phyloP scores from a whole-genome alignment of 2,113 vertebrate genomes.

The Forbesichthys agassizii region DNA sequence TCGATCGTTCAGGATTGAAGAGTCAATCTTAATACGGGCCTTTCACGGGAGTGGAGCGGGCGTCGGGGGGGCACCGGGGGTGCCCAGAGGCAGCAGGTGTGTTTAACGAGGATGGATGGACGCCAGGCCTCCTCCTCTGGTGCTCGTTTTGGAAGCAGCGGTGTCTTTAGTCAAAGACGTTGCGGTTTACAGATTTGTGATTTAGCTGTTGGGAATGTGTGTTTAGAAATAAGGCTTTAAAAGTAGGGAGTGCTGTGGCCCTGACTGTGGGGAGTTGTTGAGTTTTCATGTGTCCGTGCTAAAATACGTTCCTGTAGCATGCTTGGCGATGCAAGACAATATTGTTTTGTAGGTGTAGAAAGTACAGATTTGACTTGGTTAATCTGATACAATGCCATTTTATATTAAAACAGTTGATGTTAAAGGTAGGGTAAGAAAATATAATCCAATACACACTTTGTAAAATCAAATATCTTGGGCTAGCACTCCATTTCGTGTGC shows the following conservation, averaged over 20 bases:
- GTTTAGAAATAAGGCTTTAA: constrained; percentile 45
- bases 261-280: background rate
- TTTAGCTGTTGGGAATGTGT: constrained; percentile 40
- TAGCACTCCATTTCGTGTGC: too few species aligned
- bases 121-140: background rate
- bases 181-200: constrained; percentile 53
- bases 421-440: too few species aligned
- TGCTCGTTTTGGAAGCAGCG: background rate
- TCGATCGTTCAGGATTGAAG: constrained; percentile 72
- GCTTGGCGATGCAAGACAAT: too few species aligned
- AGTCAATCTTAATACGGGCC: constrained; percentile 72
- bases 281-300: too few species aligned
- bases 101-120: constrained; percentile 72
- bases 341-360: too few species aligned
- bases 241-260: constrained; percentile 32
- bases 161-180: constrained; percentile 51
- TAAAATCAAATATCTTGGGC: too few species aligned
- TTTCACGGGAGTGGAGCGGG: constrained; percentile 48
- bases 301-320: too few species aligned
- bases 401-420: too few species aligned
- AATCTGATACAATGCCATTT: too few species aligned
- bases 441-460: too few species aligned
- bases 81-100: constrained; percentile 28
- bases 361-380: too few species aligned
- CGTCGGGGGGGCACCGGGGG: constrained; percentile 22